A percentile compares a stretch with the other conserved stretches of the same genome.
Conservation (phyloP, 2,888 invertebrate genomes). For the Hesperia comma region DNA sequence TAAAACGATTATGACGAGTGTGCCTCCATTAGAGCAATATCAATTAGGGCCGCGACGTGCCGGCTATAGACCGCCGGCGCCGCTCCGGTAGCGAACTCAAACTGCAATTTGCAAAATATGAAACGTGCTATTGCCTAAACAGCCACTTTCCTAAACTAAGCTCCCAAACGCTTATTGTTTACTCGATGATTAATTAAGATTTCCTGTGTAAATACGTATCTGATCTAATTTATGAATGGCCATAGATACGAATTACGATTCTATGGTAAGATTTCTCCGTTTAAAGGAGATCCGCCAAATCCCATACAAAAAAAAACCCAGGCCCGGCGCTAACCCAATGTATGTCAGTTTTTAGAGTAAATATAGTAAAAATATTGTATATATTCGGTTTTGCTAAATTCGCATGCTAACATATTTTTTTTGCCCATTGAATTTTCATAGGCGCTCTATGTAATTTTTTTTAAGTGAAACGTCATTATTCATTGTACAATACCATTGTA, state of each 20-base stretch:
- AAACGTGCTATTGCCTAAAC: slow-evolving; percentile 79
- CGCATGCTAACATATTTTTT: too few relatives aligned
- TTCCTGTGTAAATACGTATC: slow-evolving; percentile 46
- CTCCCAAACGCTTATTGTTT: slow-evolving; percentile 65
- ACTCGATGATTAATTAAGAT: slow-evolving; percentile 72
- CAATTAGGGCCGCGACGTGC: slow-evolving; percentile 71
- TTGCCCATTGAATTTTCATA: too few relatives aligned
- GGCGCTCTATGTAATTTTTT: too few relatives aligned
- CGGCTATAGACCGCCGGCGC: slow-evolving; percentile 51
- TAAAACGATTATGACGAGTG: slow-evolving; percentile 60
- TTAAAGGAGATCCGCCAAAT: too few relatives aligned
- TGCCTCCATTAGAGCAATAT: slow-evolving; percentile 70
- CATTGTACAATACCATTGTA: too few relatives aligned
- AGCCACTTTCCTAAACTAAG: slow-evolving; percentile 69
- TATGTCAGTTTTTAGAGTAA: too few relatives aligned
- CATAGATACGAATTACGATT: neutral
- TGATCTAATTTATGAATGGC: neutral
- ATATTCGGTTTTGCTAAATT: too few relatives aligned
- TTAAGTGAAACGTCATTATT: too few relatives aligned
- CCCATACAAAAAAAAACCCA: too few relatives aligned
- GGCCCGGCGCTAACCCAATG: too few relatives aligned
- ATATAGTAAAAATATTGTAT: too few relatives aligned
- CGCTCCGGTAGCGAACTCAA: slow-evolving; percentile 51
- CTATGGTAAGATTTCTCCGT: too few relatives aligned
- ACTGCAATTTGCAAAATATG: slow-evolving; percentile 64